Base-by-base conservation (phyloP, 2,113 vertebrate genomes). In the Ctenomys sociabilis region DNA sequence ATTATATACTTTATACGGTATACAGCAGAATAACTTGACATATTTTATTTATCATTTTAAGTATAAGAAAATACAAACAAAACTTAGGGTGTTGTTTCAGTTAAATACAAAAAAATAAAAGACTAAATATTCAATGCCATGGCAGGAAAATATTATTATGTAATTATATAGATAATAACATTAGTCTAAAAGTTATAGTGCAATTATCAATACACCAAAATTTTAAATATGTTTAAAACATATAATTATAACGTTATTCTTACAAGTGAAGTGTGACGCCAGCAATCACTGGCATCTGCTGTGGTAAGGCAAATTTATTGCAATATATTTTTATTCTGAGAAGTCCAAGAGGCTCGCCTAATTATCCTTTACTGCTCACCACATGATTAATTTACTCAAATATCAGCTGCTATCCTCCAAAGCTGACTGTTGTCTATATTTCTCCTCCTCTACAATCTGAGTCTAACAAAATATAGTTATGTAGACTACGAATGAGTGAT, bases 71-170 rank as follows among this genome's bases (percentile, higher is more conserved):
- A 91, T 7, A 70, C 5, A 91, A 57, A 7, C 64, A 85, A 94
- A 85, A 37, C 21, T 45, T 73, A 93, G 13, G 16, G 63, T 17
- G 88, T 4, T 73, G 49, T 5, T 7, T 89, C 73, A 80, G n/a
- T 54, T 10, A 92, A 94, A 73, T 63, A 68, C 43, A 95, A 52
- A 45, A 45, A 72, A 66, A 85, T 57, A 32, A 84, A 96, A 86
- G 2, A 73, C 10, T 24, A 64, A 91, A 45, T 37, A 63, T 87
- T 83, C n/a, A 87, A 88, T 45, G 70, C 49, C 37, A 45, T 1
- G 85, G 49, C 32, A 85, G 40, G 2, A 49, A 85, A 35, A 22
- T 89, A 24, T 49, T 92, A 2, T 45, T 86, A 4, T n/a, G 16
- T 63, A 6, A 83, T 73, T 92, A n/a, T 75, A 43, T n/a, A 32